Evolutionary conservation across 2,888 invertebrate genomes (phyloP).

Genomic region (Cheiracanthium punctorium): DNA sequence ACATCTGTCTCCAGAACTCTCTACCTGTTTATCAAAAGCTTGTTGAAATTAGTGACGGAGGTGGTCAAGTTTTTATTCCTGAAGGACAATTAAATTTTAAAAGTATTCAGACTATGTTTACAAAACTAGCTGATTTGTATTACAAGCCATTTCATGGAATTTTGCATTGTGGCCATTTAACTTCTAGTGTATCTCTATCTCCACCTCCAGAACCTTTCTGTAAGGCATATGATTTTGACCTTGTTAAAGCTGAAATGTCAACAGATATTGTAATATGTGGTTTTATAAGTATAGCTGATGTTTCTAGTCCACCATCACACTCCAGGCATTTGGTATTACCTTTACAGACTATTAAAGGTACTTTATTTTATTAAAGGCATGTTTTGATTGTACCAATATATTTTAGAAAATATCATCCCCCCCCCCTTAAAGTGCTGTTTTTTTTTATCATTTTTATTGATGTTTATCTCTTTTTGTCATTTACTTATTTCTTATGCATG

Average conservation of each 20-base stretch:
- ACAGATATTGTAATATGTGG: conserved; percentile 89
- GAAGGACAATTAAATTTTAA: conserved; percentile 74
- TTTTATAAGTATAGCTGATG: conserved; percentile 89
- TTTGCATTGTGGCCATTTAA: conserved; percentile 85
- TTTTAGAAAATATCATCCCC: too few relatives aligned
- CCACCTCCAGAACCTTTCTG: conserved; percentile 81
- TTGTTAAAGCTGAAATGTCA: conserved; percentile 81
- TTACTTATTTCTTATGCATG: too few relatives aligned
- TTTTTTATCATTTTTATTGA: too few relatives aligned
- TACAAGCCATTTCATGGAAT: conserved; percentile 84
- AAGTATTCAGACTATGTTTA: conserved; percentile 80
- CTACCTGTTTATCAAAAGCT: conserved; percentile 87
- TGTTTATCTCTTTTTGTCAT: too few relatives aligned
- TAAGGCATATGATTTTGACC: conserved; percentile 79
- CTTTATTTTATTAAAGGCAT: too few relatives aligned
- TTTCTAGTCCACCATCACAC: conserved; percentile 92
- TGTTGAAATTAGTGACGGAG: conserved; percentile 84
- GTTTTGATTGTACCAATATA: too few relatives aligned
- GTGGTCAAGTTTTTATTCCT: conserved; percentile 79
- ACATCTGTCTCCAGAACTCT: conserved; percentile 77
- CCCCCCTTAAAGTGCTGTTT: too few relatives aligned
- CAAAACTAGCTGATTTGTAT: conserved; percentile 83
- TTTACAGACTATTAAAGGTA: conserved; percentile 74
- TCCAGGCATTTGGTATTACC: conserved; percentile 93
- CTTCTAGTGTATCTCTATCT: conserved; percentile 83